Base-by-base conservation (phyloP, 2,113 vertebrate genomes). In the Microcebus jonahi region DNA sequence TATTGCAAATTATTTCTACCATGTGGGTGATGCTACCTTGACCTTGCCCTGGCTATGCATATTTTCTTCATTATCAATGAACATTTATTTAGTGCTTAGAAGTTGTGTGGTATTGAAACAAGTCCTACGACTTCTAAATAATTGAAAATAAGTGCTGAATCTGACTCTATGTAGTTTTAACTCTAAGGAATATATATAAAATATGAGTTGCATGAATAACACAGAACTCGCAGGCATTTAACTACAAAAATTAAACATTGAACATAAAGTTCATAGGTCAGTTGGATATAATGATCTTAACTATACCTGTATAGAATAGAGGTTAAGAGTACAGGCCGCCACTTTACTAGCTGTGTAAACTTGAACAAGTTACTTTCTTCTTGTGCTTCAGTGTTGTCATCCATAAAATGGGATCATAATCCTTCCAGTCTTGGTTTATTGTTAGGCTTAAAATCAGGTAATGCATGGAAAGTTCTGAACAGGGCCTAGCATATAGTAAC, bases 1-100 rank as follows among this genome's bases (percentile, higher is more conserved):
- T 94, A 91, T 91, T 96, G 68, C 87, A 96, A 86, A 96, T 95
- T 93, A 95, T 96, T 96, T 96, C 77, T 36, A 84, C 79, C 61
- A n/a, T 67, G 73, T 94, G 73, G 48, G 77, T 94, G 88, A 96
- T 81, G 20, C 88, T 96, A 48, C 84, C 95, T 96, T 96, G 86
- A 93, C 70, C 94, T 86, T 96, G 79, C 63, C 82, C 86, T 93
- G 70, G 39, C 77, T 10, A 3, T 88, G 87, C 36, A 87, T 63
- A 91, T 95, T 95, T 93, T 92, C 82, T 71, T 96, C 77, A 82
- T 96, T 96, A 93, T 83, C 85, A 93, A 0, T 93, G 83, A 95
- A 85, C 48, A 63, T 92, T 86, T 95, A 57, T 83, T 96, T 94
- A 96, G 65, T 92, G 61, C 82, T 80, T 92, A 83, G 82, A 89